Evolutionary conservation across 2,888 invertebrate genomes (phyloP).

Genomic region (Idaea straminata): DNA sequence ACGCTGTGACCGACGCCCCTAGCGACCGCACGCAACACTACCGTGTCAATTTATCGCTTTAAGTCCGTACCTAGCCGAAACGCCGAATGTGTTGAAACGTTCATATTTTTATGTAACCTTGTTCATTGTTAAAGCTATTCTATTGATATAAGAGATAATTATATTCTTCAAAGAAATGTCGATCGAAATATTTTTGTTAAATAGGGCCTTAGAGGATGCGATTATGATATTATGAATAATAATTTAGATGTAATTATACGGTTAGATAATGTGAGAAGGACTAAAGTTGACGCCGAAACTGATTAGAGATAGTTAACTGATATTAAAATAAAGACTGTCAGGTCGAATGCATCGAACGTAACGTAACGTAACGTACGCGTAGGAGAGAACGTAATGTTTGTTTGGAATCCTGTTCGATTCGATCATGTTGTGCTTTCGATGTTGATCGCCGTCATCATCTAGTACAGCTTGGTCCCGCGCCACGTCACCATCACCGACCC

Average conservation of each 20-base stretch:
- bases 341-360: constrained; percentile 71
- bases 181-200: constrained; percentile 76
- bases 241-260: constrained; percentile 72
- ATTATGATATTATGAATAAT: constrained; percentile 43
- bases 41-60: constrained; percentile 77
- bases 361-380: constrained; percentile 50
- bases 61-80: constrained; percentile 69
- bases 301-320: constrained; percentile 59
- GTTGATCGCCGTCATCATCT: constrained; percentile 69
- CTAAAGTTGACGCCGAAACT: constrained; percentile 65
- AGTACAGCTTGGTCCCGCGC: constrained; percentile 66
- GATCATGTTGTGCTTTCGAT: constrained; percentile 77
- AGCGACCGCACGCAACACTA: constrained; percentile 33
- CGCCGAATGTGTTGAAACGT: constrained; percentile 71
- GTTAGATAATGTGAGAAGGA: constrained; percentile 68
- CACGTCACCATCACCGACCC: constrained; percentile 67
- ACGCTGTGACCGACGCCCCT: constrained; percentile 41
- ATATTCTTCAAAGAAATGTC: constrained; percentile 72
- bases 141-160: constrained; percentile 71
- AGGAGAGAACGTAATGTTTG: constrained; percentile 51
- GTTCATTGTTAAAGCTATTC: constrained; percentile 78
- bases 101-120: constrained; percentile 74
- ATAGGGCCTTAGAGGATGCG: constrained; percentile 70
- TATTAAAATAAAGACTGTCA: constrained; percentile 73
- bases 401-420: constrained; percentile 60